A percentile compares a stretch with the other conserved stretches of the same genome.
Conservation (phyloP, 2,888 invertebrate genomes). For the Apomyelois bistriatella region DNA sequence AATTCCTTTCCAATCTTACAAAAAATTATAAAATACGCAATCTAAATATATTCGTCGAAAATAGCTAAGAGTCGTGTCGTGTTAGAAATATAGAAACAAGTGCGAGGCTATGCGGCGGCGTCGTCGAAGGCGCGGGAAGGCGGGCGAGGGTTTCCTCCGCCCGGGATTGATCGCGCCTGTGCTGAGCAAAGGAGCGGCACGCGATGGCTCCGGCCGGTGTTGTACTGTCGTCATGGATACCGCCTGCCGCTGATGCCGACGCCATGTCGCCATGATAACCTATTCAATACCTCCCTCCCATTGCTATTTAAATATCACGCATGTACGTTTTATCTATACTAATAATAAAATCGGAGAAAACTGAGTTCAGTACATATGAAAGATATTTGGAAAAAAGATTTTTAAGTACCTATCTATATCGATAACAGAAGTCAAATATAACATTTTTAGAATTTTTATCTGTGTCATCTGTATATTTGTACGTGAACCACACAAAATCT, state of each 20-base stretch:
- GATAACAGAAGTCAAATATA: no score
- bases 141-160: slow-evolving; percentile 50
- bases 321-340: not conserved
- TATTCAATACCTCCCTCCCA: slow-evolving; percentile 28
- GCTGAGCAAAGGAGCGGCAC: slow-evolving; percentile 37
- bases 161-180: slow-evolving; percentile 65
- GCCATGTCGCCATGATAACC: slow-evolving; percentile 47
- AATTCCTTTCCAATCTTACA: no score
- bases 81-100: slow-evolving; percentile 23
- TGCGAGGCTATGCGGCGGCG: slow-evolving; percentile 38
- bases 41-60: no score
- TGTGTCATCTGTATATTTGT: no score
- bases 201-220: slow-evolving; percentile 41
- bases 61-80: slow-evolving; percentile 7
- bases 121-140: slow-evolving; percentile 25
- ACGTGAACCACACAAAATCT: no score
- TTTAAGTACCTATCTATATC: no score
- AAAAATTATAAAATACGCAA: not conserved
- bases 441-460: no score
- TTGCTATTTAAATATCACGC: slow-evolving; percentile 19
- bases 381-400: no score
- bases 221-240: slow-evolving; percentile 62
- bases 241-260: slow-evolving; percentile 60
- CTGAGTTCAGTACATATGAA: no score
- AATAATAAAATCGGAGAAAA: no score